Conservation (phyloP, 1,140 invertebrate species). For the Calosoma granatense region DNA sequence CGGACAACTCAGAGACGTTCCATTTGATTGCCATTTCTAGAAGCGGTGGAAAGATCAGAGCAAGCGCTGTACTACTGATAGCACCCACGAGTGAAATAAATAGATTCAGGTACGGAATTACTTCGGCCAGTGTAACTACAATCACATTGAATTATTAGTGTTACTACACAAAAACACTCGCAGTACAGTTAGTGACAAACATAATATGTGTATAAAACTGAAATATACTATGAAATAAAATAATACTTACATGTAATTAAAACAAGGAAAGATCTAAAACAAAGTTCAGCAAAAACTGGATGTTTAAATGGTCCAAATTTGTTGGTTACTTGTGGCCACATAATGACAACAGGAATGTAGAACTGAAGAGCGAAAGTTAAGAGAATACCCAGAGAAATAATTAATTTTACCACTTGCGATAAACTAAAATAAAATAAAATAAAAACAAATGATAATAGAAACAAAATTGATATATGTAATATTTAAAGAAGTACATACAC, state of each 20-base stretch:
- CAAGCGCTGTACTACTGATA: slow-evolving; percentile 73
- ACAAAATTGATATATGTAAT: not conserved
- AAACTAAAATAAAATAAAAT: slow-evolving; percentile 35
- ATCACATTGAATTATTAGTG: too few relatives aligned
- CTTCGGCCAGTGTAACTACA: slow-evolving; percentile 68
- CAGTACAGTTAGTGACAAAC: not conserved
- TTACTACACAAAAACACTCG: not conserved
- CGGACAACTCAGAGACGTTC: slow-evolving; percentile 35
- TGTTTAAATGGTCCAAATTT: slow-evolving; percentile 41
- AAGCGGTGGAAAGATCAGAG: slow-evolving; percentile 79
- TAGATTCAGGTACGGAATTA: slow-evolving; percentile 71
- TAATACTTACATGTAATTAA: slow-evolving; percentile 63
- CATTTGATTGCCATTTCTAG: slow-evolving; percentile 61
- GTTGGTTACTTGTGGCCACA: slow-evolving; percentile 44
- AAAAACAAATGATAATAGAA: slow-evolving; percentile 10
- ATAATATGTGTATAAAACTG: not conserved
- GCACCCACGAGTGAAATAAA: slow-evolving; percentile 89
- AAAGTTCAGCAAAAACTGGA: slow-evolving; percentile 44
- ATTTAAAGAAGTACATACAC: slow-evolving; percentile 37
- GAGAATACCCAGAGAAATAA: slow-evolving; percentile 66
- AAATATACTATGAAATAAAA: not conserved
- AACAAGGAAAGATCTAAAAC: slow-evolving; percentile 53
- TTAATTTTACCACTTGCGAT: slow-evolving; percentile 47
- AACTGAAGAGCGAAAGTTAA: slow-evolving; percentile 78
- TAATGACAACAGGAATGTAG: slow-evolving; percentile 66